Conservation (phyloP, 2,888 invertebrate species). For the Fragum sueziense region DNA sequence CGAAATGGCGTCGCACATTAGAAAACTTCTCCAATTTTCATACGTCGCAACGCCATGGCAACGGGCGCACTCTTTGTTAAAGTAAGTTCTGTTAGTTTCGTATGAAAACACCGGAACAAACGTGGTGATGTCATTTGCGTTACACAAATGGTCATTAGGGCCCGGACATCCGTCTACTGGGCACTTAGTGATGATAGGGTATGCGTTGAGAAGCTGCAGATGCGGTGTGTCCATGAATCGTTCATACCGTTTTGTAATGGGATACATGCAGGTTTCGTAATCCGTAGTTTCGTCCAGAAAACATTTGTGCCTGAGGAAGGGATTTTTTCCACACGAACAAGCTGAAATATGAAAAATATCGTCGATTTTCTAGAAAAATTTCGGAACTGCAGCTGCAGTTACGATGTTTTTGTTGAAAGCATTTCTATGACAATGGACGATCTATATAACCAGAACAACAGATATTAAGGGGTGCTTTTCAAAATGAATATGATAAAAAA, state of each 20-base stretch:
- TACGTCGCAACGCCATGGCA: background rate
- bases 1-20: background rate
- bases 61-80: background rate
- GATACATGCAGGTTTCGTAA: background rate
- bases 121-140: background rate
- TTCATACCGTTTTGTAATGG: background rate
- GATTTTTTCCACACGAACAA: background rate
- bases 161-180: background rate
- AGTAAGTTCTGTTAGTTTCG: background rate
- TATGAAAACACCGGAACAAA: background rate
- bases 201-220: background rate
- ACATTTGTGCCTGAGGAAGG: background rate
- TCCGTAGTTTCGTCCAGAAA: background rate
- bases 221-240: background rate
- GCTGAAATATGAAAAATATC: background rate
- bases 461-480: too few relatives aligned
- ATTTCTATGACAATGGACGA: too few relatives aligned
- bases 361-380: too few relatives aligned
- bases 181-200: background rate
- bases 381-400: too few relatives aligned
- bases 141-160: background rate
- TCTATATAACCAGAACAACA: too few relatives aligned
- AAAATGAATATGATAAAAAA: too few relatives aligned
- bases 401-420: too few relatives aligned
- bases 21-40: background rate